Evolutionary conservation across 2,888 invertebrate genomes (phyloP), one percentile per base, ranked within the genome.

Genomic region (Malthinus flaveolus): DNA sequence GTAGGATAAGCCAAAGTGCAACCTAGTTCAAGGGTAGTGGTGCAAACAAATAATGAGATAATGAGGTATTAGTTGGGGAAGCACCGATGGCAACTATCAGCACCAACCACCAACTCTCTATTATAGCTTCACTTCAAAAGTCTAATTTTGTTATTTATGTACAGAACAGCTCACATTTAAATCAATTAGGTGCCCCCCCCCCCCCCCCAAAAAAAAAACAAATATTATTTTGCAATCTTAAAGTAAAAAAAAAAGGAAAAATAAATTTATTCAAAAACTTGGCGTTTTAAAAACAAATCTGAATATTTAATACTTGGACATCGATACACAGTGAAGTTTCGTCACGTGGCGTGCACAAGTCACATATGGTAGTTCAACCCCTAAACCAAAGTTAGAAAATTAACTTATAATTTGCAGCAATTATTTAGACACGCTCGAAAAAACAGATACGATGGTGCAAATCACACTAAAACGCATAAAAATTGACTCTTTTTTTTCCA

Each of bases 291-390:
- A 59, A 59, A 34, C 23, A 55, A 50, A 59, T 59, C 56, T 42
- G 55, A 59, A 59, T 55, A 50, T 51, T 49, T 59, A 54, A 59
- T 49, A 37, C 39, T 11, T 49, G 7, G 50, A 35, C 47, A 59
- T 49, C 31, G 45, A 45, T 56, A 52, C 46, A 46, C 39, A 48
- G 45, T 45, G 33, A n/a, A 56, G 34, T 51, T 34, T 47, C 34
- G 42, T 42, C 63, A 55, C 58, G 57, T 63, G 63, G 32, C 49
- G 56, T 55, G 63, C 53, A 58, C 49, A 61, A 60, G 60, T 63
- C 63, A 61, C 63, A 63, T 61, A 61, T 61, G 63, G 60, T 32
- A 45, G 42, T 35, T 34, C 59, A 59, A 56, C 56, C 60, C 56
- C 36, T 48, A 47, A 49, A 37, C 56, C 45, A 51, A 59, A 55